These are phyloP conservation scores for Mormyrus iriodes DNA, from an alignment of 2,113 vertebrate genomes.

Conservation along the genomic window DNA sequence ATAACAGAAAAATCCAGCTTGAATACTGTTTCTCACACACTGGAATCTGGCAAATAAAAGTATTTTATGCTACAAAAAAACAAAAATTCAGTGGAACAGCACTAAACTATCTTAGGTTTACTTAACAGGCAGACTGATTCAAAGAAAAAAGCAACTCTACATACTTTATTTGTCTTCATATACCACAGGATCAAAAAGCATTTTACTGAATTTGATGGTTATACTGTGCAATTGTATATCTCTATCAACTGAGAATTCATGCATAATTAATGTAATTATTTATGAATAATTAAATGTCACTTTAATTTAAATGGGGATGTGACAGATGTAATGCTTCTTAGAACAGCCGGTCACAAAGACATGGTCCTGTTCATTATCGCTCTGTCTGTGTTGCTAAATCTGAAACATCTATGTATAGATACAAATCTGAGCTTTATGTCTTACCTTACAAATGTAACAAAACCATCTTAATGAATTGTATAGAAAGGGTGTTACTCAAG, in stretches of 20 bases:
- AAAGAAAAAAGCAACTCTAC: not conserved
- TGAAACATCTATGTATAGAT: not conserved
- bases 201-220: not conserved
- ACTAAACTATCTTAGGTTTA: not conserved
- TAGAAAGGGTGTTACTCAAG: not conserved
- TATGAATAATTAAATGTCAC: not conserved
- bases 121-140: not conserved
- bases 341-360: not conserved
- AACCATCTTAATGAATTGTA: constrained; percentile 14
- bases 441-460: not conserved
- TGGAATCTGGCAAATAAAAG: not conserved
- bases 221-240: not conserved
- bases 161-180: not conserved
- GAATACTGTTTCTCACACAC: not conserved
- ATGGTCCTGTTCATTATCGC: not conserved
- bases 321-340: not conserved
- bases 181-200: not conserved
- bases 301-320: not conserved
- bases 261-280: constrained; percentile 3
- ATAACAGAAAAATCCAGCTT: not conserved
- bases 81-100: not conserved
- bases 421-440: not conserved
- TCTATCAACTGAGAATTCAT: not conserved
- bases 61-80: not conserved
- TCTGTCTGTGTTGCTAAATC: not conserved